phyloP scores from a whole-genome alignment of 2,113 vertebrate genomes.

The Boleophthalmus pectinirostris region DNA sequence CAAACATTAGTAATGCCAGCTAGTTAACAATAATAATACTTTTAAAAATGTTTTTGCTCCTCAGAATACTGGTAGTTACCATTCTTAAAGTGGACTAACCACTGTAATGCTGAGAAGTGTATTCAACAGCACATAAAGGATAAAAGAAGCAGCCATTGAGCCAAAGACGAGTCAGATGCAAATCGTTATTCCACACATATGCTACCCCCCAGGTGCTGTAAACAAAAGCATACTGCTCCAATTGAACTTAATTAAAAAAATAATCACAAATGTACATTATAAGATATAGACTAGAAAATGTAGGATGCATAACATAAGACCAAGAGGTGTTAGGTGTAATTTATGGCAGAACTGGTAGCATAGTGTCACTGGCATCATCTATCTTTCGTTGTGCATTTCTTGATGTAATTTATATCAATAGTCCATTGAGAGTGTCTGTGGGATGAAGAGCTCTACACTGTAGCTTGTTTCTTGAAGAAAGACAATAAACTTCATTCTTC shows the following conservation, averaged over 20 bases:
- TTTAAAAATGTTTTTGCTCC: conserved; percentile 56
- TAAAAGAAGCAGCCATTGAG: conserved; percentile 10
- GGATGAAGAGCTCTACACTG: neutral
- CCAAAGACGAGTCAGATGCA: neutral
- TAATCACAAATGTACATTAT: neutral
- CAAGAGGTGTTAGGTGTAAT: conserved; percentile 10
- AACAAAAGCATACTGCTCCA: neutral
- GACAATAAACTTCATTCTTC: neutral
- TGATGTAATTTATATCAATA: conserved; percentile 7
- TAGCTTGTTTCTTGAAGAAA: neutral
- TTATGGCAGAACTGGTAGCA: conserved; percentile 8
- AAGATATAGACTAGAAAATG: neutral
- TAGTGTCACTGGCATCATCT: conserved; percentile 6
- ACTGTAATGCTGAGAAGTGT: conserved; percentile 15
- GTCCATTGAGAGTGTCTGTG: neutral
- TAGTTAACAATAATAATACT: conserved; percentile 74
- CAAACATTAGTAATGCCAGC: conserved; percentile 37
- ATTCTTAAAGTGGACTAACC: conserved; percentile 28
- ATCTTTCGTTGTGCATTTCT: neutral
- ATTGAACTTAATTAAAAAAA: neutral
- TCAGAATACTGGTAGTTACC: conserved; percentile 41
- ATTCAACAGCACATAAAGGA: conserved; percentile 27
- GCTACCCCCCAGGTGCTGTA: conserved; percentile 3
- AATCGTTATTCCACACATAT: conserved; percentile 17
- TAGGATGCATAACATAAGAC: neutral